phyloP scores from a whole-genome alignment of 2,113 vertebrate species.

The Protomyctophum bolini region DNA sequence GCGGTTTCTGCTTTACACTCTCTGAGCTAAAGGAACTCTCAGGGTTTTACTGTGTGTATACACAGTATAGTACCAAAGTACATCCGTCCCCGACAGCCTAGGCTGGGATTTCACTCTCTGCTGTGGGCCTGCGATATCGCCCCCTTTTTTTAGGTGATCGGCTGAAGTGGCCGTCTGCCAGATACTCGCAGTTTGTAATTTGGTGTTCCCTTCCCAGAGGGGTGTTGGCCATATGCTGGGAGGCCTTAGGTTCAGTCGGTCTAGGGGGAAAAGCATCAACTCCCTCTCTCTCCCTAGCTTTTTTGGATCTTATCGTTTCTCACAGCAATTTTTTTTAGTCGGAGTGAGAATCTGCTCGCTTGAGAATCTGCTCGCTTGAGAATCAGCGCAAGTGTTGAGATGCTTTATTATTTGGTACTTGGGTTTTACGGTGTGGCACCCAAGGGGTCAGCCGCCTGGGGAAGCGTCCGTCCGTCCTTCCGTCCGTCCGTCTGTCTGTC shows the following conservation, averaged over 20 bases:
- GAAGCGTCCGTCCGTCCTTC: background rate
- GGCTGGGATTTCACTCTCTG: conserved; percentile 39
- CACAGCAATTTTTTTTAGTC: too few species aligned
- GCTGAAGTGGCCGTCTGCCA: conserved; percentile 10
- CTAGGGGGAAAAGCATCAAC: background rate
- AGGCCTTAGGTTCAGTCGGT: conserved; percentile 4
- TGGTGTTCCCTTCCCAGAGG: conserved; percentile 8
- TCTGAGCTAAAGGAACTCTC: too few species aligned
- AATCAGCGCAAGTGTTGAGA: too few species aligned
- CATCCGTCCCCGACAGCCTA: background rate
- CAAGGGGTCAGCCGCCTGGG: too few species aligned
- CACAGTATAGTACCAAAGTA: too few species aligned
- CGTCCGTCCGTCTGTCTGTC: conserved; percentile 2
- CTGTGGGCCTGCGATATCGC: conserved; percentile 10
- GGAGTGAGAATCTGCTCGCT: too few species aligned
- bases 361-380: too few species aligned
- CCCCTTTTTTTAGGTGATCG: conserved; percentile 1
- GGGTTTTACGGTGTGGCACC: too few species aligned
- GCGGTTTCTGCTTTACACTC: too few species aligned
- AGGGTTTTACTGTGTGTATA: background rate
- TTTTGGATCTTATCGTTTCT: conserved; percentile 4
- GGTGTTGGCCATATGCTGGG: background rate
- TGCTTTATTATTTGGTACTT: too few species aligned
- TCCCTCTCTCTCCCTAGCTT: conserved; percentile 15
- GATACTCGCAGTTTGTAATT: conserved; percentile 26